Percentiles rank a stretch among this genome's conserved stretches.
Conservation (phyloP, 2,113 vertebrate species). For the Catharus bicknelli region DNA sequence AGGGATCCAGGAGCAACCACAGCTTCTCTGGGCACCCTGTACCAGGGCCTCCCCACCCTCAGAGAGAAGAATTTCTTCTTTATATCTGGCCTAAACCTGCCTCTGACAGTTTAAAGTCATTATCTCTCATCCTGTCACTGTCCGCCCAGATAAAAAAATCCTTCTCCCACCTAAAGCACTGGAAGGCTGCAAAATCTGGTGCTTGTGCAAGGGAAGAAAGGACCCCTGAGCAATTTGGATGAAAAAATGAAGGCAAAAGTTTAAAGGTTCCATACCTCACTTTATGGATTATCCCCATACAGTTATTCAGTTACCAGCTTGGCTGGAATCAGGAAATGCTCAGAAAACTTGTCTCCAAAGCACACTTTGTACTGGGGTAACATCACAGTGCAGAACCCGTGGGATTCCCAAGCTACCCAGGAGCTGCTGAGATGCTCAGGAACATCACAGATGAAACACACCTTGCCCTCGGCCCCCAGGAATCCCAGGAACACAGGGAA, state of each 20-base stretch:
- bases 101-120: not conserved
- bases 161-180: not conserved
- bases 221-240: fast-evolving
- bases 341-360: not conserved
- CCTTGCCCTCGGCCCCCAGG: not conserved
- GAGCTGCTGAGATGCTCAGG: fast-evolving
- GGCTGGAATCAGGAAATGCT: fast-evolving
- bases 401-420: not conserved
- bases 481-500: not conserved
- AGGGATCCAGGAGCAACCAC: not conserved
- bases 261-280: not conserved
- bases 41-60: not conserved
- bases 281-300: not conserved
- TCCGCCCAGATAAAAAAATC: not conserved
- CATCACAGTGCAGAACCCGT: fast-evolving
- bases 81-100: not conserved
- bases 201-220: not conserved
- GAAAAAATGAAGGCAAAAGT: not conserved
- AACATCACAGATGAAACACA: fast-evolving
- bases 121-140: not conserved
- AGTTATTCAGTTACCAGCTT: not conserved
- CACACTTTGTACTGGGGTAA: too few relatives aligned
- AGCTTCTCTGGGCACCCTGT: not conserved
- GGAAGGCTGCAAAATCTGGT: not conserved
- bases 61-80: not conserved